Percentiles rank a stretch among this genome's conserved stretches.
Evolutionary conservation across 2,888 invertebrate species (phyloP).

Genomic region (Parapristionchus giblindavisi): DNA sequence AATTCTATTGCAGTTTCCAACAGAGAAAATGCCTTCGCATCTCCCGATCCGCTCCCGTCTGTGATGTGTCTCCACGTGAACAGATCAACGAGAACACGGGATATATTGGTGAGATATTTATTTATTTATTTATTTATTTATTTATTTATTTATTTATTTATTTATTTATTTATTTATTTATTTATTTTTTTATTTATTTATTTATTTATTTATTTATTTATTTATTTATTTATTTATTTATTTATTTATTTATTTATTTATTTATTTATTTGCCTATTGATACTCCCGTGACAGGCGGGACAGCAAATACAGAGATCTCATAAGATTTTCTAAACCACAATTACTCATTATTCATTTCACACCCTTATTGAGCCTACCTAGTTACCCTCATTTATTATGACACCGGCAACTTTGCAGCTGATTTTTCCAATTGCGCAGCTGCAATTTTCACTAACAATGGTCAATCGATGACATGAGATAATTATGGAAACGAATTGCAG

Average conservation of each 20-base stretch:
- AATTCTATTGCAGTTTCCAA: slow-evolving; percentile 55
- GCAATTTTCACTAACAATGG: neutral
- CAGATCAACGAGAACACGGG: slow-evolving; percentile 82
- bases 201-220: neutral
- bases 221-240: neutral
- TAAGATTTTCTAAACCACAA: too few species aligned
- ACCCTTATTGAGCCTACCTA: too few species aligned
- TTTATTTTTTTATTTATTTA: neutral
- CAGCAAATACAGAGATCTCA: too few species aligned
- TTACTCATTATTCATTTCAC: too few species aligned
- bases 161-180: neutral
- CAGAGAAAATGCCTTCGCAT: slow-evolving; percentile 64
- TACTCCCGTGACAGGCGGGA: too few species aligned
- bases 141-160: slow-evolving; percentile 5
- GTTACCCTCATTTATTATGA: too few species aligned
- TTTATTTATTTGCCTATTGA: too few species aligned
- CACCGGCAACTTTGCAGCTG: too few species aligned
- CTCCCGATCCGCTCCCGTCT: slow-evolving; percentile 87
- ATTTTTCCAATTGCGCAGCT: too few species aligned
- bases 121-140: neutral
- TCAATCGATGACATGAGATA: neutral
- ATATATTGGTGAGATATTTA: slow-evolving; percentile 81
- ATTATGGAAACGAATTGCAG: too few species aligned
- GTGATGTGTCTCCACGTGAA: slow-evolving; percentile 91
- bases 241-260: too few species aligned